Conservation (phyloP, 2,888 invertebrate genomes). For the Coleophora flavipennella region DNA sequence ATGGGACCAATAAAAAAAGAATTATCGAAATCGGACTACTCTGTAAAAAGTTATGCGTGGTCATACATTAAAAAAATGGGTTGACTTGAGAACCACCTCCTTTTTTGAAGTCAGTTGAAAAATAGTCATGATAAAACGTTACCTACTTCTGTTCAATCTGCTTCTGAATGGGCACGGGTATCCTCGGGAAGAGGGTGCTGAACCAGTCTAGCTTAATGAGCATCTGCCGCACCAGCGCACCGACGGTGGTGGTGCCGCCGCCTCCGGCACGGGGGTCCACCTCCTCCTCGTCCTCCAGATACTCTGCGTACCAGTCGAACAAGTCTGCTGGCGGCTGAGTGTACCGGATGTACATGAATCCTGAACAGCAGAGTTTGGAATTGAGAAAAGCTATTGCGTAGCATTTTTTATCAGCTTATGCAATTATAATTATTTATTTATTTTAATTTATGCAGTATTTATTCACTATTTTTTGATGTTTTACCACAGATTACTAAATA, state of each 20-base stretch:
- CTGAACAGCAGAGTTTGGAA: constrained; percentile 27
- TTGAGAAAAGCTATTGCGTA: no score
- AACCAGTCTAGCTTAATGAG: constrained; percentile 98
- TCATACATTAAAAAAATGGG: no score
- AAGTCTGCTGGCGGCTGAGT: constrained; percentile 96
- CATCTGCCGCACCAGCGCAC: constrained; percentile 93
- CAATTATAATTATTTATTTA: no score
- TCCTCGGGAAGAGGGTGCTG: constrained; percentile 97
- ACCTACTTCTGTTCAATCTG: constrained; percentile 83
- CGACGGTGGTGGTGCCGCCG: constrained; percentile 92
- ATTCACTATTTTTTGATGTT: no score
- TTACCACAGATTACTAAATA: no score
- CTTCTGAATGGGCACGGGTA: constrained; percentile 98
- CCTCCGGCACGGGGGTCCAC: constrained; percentile 98
- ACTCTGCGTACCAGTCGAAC: constrained; percentile 97
- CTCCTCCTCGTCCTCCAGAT: constrained; percentile 96
- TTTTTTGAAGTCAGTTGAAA: no score
- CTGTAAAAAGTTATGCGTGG: no score
- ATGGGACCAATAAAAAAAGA: no score
- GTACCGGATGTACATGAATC: constrained; percentile 88
- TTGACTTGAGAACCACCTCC: no score
- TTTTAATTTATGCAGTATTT: no score
- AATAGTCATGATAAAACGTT: constrained; percentile 14
- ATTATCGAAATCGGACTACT: no score
- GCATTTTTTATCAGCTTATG: no score